phyloP scores from a whole-genome alignment of 2,113 vertebrate genomes.

The Acanthochromis polyacanthus region DNA sequence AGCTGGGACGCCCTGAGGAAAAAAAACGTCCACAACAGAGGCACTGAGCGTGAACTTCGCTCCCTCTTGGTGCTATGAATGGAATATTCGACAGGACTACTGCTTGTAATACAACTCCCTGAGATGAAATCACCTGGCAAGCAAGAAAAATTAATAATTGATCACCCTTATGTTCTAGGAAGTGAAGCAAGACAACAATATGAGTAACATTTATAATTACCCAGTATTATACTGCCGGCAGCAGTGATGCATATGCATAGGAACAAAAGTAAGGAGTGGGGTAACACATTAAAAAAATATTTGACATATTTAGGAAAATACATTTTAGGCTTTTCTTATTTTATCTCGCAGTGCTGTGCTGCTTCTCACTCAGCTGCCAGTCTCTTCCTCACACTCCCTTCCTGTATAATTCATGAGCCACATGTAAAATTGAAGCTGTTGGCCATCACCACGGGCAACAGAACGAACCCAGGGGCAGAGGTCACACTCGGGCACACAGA shows the following conservation, averaged over 20 bases:
- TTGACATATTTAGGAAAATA: background rate
- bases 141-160: conserved; percentile 73
- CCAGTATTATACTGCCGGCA: background rate
- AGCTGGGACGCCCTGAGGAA: conserved; percentile 40
- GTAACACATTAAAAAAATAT: conserved; percentile 22
- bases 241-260: background rate
- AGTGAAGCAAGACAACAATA: conserved; percentile 55
- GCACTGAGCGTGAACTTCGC: conserved; percentile 38
- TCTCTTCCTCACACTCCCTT: conserved; percentile 31
- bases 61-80: conserved; percentile 58
- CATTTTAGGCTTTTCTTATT: background rate
- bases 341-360: conserved; percentile 5
- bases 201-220: conserved; percentile 34
- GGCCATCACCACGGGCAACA: conserved; percentile 46
- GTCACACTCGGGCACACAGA: conserved; percentile 45
- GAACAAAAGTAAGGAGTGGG: background rate
- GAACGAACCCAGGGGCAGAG: conserved; percentile 43
- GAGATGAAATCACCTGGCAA: conserved; percentile 73
- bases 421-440: conserved; percentile 75
- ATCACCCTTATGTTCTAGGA: conserved; percentile 67
- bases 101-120: conserved; percentile 73
- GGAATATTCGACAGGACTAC: conserved; percentile 57
- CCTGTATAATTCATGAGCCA: conserved; percentile 77
- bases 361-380: conserved; percentile 15
- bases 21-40: conserved; percentile 41